These are phyloP conservation scores for Diorhabda carinulata DNA, from an alignment of 1,140 invertebrate species.

Conservation along the genomic window DNA sequence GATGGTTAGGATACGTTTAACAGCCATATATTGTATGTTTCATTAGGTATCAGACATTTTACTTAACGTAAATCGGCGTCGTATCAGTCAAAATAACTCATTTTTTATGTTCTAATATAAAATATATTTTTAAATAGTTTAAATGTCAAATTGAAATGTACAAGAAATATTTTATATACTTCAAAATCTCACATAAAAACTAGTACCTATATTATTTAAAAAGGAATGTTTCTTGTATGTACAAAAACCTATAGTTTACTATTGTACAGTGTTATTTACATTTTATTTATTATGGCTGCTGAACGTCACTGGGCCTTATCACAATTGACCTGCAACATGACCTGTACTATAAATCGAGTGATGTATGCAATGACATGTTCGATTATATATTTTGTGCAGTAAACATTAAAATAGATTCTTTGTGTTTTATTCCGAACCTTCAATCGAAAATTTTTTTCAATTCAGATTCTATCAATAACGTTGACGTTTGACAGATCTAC, in stretches of 20 bases:
- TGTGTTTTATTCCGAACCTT: constrained; percentile 32
- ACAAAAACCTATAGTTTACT: constrained; percentile 32
- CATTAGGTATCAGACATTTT: neutral
- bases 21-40: constrained; percentile 12
- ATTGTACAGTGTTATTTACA: constrained; percentile 35
- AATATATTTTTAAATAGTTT: constrained; percentile 2
- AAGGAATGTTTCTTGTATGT: constrained; percentile 4
- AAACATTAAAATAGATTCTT: constrained; percentile 44
- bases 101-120: neutral
- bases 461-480: no score
- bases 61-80: neutral
- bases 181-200: no score
- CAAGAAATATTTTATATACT: neutral
- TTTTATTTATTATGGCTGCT: constrained; percentile 38
- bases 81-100: neutral
- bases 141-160: constrained; percentile 8
- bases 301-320: constrained; percentile 28
- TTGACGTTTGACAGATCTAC: no score
- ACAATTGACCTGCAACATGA: constrained; percentile 42
- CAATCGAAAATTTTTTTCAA: no score
- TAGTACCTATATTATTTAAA: no score
- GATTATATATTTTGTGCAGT: constrained; percentile 49
- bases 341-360: constrained; percentile 43
- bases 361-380: constrained; percentile 46
- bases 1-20: neutral